phyloP scores from a whole-genome alignment of 92 coral and sea anemone genomes.

The Epizoanthus scotinus region DNA sequence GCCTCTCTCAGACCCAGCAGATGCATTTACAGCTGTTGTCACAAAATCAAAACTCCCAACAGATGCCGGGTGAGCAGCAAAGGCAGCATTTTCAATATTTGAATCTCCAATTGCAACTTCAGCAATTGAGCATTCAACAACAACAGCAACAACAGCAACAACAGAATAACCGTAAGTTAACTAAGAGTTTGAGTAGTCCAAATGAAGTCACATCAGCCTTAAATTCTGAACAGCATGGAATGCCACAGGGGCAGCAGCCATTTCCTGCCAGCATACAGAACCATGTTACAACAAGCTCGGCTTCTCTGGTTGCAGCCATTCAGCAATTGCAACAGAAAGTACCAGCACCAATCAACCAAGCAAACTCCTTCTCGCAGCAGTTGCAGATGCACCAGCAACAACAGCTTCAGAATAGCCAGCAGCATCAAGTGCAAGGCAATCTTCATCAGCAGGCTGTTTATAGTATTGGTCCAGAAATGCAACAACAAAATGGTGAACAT shows the following conservation, averaged over 20 bases:
- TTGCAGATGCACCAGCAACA: constrained; percentile 41
- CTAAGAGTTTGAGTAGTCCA: constrained; percentile 26
- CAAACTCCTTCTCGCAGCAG: constrained; percentile 29
- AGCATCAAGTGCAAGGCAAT: constrained; percentile 10
- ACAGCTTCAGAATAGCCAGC: constrained; percentile 43
- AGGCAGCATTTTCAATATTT: constrained; percentile 93
- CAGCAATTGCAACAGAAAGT: constrained; percentile 26
- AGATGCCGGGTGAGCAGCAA: constrained; percentile 72
- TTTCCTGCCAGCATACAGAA: constrained; percentile 42
- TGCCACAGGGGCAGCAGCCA: constrained; percentile 47
- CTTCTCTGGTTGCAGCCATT: constrained; percentile 44
- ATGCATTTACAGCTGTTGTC: constrained; percentile 78
- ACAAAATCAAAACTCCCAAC: constrained; percentile 74
- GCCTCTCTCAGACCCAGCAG: constrained; percentile 61
- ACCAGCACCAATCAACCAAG: constrained; percentile 12
- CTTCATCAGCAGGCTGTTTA: constrained; percentile 16
- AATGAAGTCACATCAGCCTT: constrained; percentile 31
- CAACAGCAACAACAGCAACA: constrained; percentile 64
- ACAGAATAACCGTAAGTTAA: constrained; percentile 50
- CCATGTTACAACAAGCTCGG: constrained; percentile 43
- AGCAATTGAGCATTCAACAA: constrained; percentile 81
- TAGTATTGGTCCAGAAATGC: constrained; percentile 30
- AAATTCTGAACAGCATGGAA: constrained; percentile 36
- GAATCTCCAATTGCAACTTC: constrained; percentile 89
- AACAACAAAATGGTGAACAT: constrained; percentile 35